phyloP scores from a whole-genome alignment of 2,888 invertebrate species.

The Exocentrus adspersus region DNA sequence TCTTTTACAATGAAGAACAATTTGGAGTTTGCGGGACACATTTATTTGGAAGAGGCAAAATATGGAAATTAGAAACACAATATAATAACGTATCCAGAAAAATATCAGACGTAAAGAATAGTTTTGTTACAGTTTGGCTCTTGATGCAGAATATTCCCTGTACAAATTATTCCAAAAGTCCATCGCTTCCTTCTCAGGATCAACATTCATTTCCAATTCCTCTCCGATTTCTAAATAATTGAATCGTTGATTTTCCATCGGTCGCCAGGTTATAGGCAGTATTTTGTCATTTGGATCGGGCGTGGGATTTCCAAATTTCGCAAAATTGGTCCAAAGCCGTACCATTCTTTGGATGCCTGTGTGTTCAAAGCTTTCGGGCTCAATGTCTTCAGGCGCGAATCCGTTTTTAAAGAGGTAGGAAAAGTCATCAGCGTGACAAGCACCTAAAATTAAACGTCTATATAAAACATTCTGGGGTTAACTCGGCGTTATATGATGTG shows the following conservation, averaged over 20 bases:
- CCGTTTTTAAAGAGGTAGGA: not conserved
- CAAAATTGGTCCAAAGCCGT: not conserved
- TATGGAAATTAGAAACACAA: too few species aligned
- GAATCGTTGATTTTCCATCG: conserved; percentile 44
- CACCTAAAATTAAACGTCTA: too few species aligned
- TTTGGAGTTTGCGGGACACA: too few species aligned
- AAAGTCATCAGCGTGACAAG: not conserved
- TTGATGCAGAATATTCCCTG: not conserved
- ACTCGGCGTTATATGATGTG: too few species aligned
- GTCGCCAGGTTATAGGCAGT: conserved; percentile 49
- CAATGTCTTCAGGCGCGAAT: not conserved
- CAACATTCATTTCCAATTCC: conserved; percentile 45
- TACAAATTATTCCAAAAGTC: conserved; percentile 52
- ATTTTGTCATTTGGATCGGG: not conserved
- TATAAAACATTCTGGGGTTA: too few species aligned
- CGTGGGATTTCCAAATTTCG: not conserved
- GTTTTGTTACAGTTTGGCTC: not conserved
- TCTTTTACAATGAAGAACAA: too few species aligned
- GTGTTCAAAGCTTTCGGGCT: not conserved
- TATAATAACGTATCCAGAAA: too few species aligned
- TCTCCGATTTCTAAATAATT: conserved; percentile 53
- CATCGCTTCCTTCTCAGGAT: conserved; percentile 52
- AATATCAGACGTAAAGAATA: not conserved
- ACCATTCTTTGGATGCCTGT: not conserved
- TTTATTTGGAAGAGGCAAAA: too few species aligned